Base-by-base conservation (phyloP, 2,113 vertebrate species). In the Clupea harengus region DNA sequence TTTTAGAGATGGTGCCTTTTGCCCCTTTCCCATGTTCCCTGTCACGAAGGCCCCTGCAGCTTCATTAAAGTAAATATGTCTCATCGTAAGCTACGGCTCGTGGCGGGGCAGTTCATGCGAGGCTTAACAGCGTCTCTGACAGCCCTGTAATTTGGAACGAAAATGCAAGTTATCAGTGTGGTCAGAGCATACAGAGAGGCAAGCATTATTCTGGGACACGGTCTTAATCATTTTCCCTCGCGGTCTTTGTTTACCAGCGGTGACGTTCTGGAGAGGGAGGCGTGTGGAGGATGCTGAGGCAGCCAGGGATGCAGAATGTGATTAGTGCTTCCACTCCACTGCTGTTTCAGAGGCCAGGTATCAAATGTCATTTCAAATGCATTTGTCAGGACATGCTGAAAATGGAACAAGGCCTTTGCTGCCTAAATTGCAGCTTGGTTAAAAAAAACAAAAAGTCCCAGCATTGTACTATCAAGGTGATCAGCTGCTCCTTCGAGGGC, bases 291-390 rank as follows among this genome's bases (percentile, higher is more conserved):
- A 11, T 39, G 72, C 72, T 44, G 64, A 60, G 54, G 5, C 54
- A 22, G 54, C 32, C 11, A 39, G 72, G 72, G 72, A 78, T 78
- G 86, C 92, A 93, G 91, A 92, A 92, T 78, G 72, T 78, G 72
- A 78, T 78, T 78, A 78, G 72, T 39, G 25, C 72, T 44, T 78
- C 72, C 72, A 72, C 64, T 72, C n/a, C 64, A 39, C 72, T 78
- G 72, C 72, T 78, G 72, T 78, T 78, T 78, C 32, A 88, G 87
- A 8, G 47, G 52, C 46, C 25, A 54, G 84, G 84, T 93, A 92
- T 94, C 92, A 89, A 90, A 89, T 94, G 91, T 93, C 93, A 90
- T 92, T 91, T 92, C 84, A 93, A 82, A 91, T 89, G 85, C 92
- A 92, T 90, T 93, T 92, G 92, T 94, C 91, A 89, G 92, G 90